Evolutionary conservation across 2,797 vertebrate genomes (phyloP).

Genomic region (Microctenopoma stevenorrisi): DNA sequence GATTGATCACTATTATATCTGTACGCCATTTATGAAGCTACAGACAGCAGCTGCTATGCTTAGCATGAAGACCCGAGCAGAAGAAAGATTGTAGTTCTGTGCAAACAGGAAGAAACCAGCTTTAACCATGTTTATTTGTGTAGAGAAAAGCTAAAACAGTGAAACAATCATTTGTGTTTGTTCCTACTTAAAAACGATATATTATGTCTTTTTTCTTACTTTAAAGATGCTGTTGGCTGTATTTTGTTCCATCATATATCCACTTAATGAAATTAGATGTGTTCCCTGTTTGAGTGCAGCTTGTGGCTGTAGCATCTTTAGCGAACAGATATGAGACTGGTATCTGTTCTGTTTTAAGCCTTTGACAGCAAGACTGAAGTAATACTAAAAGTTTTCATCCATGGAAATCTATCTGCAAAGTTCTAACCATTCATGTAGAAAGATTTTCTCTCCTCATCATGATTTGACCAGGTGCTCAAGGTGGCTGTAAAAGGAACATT

Average conservation of each 20-base stretch:
- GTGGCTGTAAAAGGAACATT: conserved; percentile 55
- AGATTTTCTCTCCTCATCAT: not conserved
- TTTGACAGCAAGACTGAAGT: not conserved
- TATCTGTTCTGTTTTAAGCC: not conserved
- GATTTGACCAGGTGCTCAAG: conserved; percentile 14
- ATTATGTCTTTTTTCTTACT: not conserved
- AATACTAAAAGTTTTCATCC: not conserved
- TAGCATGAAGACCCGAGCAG: not conserved
- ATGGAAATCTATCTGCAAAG: conserved; percentile 17
- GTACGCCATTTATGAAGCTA: not conserved
- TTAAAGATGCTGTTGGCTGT: not conserved
- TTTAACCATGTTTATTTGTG: conserved; percentile 4
- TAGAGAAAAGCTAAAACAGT: not conserved
- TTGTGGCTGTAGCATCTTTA: conserved; percentile 10
- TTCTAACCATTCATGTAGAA: not conserved
- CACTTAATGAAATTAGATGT: too few relatives aligned
- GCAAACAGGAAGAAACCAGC: not conserved
- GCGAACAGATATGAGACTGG: not conserved
- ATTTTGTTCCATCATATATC: conserved; percentile 11
- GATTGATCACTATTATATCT: not conserved
- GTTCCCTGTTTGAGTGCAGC: not conserved
- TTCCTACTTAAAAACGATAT: not conserved
- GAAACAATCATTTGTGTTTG: not conserved
- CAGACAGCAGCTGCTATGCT: conserved; percentile 7
- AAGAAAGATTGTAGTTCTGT: not conserved